These are phyloP conservation scores for Sinocyclocheilus anshuiensis DNA, from an alignment of 2,113 vertebrate genomes.

Conservation along the genomic window DNA sequence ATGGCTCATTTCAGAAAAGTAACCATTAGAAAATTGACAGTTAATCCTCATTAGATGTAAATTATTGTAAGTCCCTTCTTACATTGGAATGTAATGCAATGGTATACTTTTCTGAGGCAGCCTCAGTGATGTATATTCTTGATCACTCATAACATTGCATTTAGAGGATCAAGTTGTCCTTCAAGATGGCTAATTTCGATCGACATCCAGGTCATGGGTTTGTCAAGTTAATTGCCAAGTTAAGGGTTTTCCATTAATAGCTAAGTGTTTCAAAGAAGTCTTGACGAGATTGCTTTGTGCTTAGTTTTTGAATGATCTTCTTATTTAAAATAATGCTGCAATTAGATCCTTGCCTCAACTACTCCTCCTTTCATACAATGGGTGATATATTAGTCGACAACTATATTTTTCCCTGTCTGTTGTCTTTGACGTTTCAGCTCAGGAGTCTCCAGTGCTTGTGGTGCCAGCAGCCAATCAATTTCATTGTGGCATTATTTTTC, in stretches of 20 bases:
- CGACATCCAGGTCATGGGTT: not conserved
- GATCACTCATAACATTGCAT: not conserved
- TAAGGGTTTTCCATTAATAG: no score
- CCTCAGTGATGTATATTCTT: not conserved
- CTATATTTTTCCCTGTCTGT: no score
- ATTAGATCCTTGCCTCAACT: not conserved
- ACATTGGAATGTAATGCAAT: not conserved
- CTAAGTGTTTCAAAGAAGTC: not conserved
- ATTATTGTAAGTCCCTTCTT: not conserved
- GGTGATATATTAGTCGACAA: no score
- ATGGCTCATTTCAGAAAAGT: not conserved
- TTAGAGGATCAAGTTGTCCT: not conserved
- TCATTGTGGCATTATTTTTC: not conserved
- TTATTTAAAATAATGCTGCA: not conserved
- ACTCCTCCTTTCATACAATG: no score
- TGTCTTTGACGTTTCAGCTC: no score
- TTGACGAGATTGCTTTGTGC: not conserved
- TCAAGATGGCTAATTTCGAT: not conserved
- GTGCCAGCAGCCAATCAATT: not conserved
- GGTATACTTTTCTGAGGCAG: not conserved
- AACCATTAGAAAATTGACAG: not conserved
- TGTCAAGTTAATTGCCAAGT: no score
- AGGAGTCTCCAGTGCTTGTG: not conserved
- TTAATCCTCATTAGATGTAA: not conserved
- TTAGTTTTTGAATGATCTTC: not conserved